Conservation (phyloP, 1,140 invertebrate species). For the Lepidurus couesii region DNA sequence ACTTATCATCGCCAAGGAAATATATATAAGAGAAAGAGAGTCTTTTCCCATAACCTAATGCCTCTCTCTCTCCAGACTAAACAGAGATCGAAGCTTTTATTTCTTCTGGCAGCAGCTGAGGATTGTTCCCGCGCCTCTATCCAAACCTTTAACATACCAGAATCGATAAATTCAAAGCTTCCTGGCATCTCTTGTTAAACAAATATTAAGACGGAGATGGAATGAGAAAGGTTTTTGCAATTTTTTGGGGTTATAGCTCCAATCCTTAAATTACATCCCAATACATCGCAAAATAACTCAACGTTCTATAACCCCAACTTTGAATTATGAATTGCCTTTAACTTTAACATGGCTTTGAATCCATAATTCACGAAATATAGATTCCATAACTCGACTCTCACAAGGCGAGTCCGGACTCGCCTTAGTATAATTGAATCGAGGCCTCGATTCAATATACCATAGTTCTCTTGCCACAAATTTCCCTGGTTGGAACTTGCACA, state of each 20-base stretch:
- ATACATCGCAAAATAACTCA: no score
- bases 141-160: background rate
- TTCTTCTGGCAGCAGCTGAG: conserved; percentile 18
- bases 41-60: background rate
- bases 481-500: no score
- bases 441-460: no score
- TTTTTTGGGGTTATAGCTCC: background rate
- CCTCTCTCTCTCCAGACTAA: background rate
- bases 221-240: background rate
- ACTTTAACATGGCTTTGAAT: no score
- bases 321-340: no score
- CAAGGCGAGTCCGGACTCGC: no score
- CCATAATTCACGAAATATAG: no score
- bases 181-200: conserved; percentile 17
- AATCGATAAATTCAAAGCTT: conserved; percentile 3
- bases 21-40: background rate
- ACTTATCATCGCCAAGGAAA: background rate
- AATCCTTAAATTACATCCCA: background rate
- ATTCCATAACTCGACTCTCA: no score
- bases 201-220: conserved; percentile 6
- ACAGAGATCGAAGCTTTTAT: background rate
- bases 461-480: no score
- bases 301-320: no score
- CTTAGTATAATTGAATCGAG: no score
- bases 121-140: background rate